Base-by-base conservation (phyloP, 2,113 vertebrate species). In the Campylorhamphus procurvoides region DNA sequence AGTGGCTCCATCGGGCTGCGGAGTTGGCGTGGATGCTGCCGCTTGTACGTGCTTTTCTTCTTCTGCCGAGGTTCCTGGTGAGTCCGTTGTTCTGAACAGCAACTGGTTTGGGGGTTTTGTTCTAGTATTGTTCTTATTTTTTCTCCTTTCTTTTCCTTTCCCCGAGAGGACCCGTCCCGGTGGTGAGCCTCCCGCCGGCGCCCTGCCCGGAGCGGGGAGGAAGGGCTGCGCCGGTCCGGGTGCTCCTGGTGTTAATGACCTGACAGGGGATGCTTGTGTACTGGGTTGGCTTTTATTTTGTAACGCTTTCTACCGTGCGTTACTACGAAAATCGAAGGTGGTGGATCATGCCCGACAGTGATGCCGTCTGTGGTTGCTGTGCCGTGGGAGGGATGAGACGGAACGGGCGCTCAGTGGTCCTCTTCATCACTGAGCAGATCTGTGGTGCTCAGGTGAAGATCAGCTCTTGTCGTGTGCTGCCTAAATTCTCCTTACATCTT, bases 221-320 rank as follows among this genome's bases (percentile, higher is more conserved):
- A 6, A 37, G 15, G 18, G 9, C n/a, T 44, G 52, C 9, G 1
- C 35, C 25, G 12, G 5, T 20, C 12, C 12, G 1, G 19, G 6
- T 33, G 4, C 14, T 52, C 23, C 29, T 1, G 5, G 14, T 0
- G 3, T 14, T 13, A 4, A 8, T 33, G 29, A 52, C 56, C 46
- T 12, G 22, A 0, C 1, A 1, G 53, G 22, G 25, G 7, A 4
- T 22, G 27, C 15, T 12, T 2, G 31, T 8, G 0, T 8, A 2
- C 20, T 22, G 4, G 37, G 1, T 4, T 9, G 37, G 16, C 31
- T 1, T 4, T 44, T n/a, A 3, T 40, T 25, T 67, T 22, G 28
- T 16, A 35, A 9, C 19, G 81, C 20, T 47, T 75, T 56, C 18
- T 44, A 0, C 25, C 6, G 0, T 4, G 12, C 5, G 7, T 7